Base-by-base conservation (phyloP, 2,797 vertebrate genomes). In the Fistularia tabacaria region DNA sequence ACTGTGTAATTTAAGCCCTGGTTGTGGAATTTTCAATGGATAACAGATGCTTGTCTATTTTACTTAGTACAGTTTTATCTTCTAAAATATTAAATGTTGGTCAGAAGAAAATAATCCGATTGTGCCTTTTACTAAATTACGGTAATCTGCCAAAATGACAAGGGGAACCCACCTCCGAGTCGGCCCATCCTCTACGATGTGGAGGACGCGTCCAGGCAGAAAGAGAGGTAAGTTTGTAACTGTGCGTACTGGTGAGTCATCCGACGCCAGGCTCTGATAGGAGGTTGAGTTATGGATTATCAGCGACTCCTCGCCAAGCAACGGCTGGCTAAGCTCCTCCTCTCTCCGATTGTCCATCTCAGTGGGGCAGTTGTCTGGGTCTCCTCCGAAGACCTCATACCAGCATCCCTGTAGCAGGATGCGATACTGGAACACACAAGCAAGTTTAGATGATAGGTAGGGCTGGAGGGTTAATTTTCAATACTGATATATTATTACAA, bases 381-480 rank as follows among this genome's bases (percentile, higher is more conserved):
- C 84, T 14, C 95, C 96, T 38, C 97, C 97, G 1, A 96, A 97
- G 7, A 99, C 71, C 79, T 94, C 95, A 0, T 98, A 98, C 94
- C 97, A 95, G 60, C 93, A 96, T 0, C 96, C 97, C 0, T 69
- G 91, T 72, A 99, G 82, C 79, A 99, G 83, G 73, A 99, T 98
- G 88, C 92, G 91, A 84, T 97, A 99, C 97, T 99, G 81, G 40
- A 67, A 66, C 46, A 48, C 15, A 49, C 5, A 45, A 11, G 10
- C 3, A 41, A 1, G 37, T 3, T 8, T 10, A 8, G 9, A 9
- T 3, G 6, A 38, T 6, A 38, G 1, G 13, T 6, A 42, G 12
- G 5, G 11, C 25, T 25, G 5, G 25, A 25, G 25, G 5, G 25
- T 25, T 25, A 25, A n/a, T n/a, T 25, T 25, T 25, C 5, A 25